Conservation (phyloP, 2,113 vertebrate species). For the Oryzias melastigma region DNA sequence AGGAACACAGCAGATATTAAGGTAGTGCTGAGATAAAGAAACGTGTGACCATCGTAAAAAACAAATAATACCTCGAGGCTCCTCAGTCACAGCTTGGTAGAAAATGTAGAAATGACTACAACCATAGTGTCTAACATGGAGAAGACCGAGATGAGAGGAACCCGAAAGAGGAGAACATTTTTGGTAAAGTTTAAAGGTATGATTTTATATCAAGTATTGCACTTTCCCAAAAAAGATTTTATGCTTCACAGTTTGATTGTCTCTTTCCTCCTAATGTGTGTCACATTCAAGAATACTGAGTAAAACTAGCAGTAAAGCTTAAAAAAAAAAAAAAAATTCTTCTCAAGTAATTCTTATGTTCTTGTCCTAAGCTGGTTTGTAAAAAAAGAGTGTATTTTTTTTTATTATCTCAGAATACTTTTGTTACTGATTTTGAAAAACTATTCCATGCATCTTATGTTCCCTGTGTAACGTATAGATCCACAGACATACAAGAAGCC, state of each 20-base stretch:
- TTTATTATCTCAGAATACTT: conserved; percentile 21
- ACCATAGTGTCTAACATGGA: conserved; percentile 10
- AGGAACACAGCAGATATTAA: conserved; percentile 18
- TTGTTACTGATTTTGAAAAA: background rate
- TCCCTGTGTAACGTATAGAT: conserved; percentile 33
- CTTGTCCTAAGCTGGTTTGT: conserved; percentile 7
- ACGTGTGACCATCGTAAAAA: conserved; percentile 1
- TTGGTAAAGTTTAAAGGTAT: conserved; percentile 38
- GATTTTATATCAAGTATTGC: conserved; percentile 69
- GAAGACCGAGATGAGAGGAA: conserved; percentile 6
- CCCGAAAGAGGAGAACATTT: conserved; percentile 3
- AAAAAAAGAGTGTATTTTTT: background rate
- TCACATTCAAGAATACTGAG: conserved; percentile 25
- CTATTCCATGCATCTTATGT: background rate
- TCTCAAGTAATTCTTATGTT: background rate
- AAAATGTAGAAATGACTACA: conserved; percentile 12
- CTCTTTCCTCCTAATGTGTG: conserved; percentile 28
- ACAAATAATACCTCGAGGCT: background rate
- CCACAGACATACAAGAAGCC: conserved; percentile 11
- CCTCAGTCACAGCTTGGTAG: conserved; percentile 15
- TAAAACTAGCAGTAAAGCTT: conserved; percentile 53
- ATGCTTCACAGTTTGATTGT: conserved; percentile 74
- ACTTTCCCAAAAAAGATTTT: conserved; percentile 55
- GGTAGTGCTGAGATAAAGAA: conserved; percentile 14
- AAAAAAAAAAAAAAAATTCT: conserved; percentile 8